Conservation (phyloP, 2,888 invertebrate genomes). For the Crioceris asparagi region DNA sequence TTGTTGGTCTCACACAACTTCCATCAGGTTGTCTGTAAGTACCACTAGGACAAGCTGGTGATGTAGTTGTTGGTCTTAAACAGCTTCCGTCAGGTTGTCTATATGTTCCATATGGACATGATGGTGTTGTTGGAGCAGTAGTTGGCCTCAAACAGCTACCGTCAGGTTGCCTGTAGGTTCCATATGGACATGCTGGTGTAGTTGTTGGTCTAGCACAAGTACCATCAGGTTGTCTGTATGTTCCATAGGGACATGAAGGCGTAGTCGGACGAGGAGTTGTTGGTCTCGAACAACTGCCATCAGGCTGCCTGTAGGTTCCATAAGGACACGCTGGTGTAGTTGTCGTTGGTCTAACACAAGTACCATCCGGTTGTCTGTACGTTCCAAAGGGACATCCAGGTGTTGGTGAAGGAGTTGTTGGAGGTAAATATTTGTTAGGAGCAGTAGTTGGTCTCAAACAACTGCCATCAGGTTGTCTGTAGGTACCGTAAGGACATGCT, state of each 20-base stretch:
- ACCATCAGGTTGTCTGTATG: slow-evolving; percentile 9
- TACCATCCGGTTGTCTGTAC: slow-evolving; percentile 7
- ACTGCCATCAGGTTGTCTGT: slow-evolving; percentile 7
- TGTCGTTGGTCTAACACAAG: slow-evolving; percentile 3
- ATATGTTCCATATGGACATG: slow-evolving; percentile 10
- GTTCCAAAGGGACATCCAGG: slow-evolving; percentile 10
- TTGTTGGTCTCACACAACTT: slow-evolving; percentile 10
- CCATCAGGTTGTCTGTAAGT: slow-evolving; percentile 9
- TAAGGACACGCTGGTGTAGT: slow-evolving; percentile 6
- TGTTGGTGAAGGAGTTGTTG: slow-evolving; percentile 7
- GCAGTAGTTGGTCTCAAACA: slow-evolving; percentile 8
- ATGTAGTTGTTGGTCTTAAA: slow-evolving; percentile 5
- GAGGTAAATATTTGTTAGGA: too few relatives aligned
- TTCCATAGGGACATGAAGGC: slow-evolving; percentile 11
- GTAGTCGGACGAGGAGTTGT: slow-evolving; percentile 6
- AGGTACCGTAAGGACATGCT: slow-evolving; percentile 6
- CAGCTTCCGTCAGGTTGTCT: slow-evolving; percentile 8
- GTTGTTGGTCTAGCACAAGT: slow-evolving; percentile 9
- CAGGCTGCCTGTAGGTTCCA: slow-evolving; percentile 3
- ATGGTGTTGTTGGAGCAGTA: slow-evolving; percentile 5
- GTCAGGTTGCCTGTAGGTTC: slow-evolving; percentile 11
- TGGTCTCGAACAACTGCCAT: too few relatives aligned
- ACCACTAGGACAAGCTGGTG: slow-evolving; percentile 9
- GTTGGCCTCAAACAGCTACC: slow-evolving; percentile 11
- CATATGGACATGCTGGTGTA: slow-evolving; percentile 14